Evolutionary conservation across 2,113 vertebrate genomes (phyloP).

Genomic region (Desmodus rotundus): DNA sequence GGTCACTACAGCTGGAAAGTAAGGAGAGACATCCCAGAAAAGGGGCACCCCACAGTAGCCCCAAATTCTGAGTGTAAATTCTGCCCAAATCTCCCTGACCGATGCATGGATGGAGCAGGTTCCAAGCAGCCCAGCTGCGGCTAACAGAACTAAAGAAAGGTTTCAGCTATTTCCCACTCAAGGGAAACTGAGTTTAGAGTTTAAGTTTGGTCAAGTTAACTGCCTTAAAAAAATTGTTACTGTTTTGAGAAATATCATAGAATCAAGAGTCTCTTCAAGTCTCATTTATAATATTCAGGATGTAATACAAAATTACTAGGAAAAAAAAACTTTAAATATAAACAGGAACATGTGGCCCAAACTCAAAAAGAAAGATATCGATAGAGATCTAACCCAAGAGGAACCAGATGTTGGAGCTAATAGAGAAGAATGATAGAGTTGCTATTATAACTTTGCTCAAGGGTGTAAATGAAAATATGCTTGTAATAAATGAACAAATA

Average conservation of each 20-base stretch:
- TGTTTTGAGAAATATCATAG: background rate
- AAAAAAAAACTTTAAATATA: background rate
- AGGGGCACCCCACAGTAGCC: background rate
- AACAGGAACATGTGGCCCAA: background rate
- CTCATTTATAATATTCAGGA: background rate
- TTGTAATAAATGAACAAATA: slow-evolving; percentile 21
- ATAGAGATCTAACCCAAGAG: background rate
- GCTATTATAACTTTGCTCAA: background rate
- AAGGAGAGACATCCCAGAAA: background rate
- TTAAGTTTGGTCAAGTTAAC: background rate
- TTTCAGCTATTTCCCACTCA: background rate
- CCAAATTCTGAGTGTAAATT: background rate
- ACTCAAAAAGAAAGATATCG: slow-evolving; percentile 5
- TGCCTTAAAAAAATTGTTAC: background rate
- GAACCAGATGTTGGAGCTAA: background rate
- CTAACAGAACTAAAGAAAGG: background rate
- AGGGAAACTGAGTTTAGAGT: background rate
- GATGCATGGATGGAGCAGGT: background rate
- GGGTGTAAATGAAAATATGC: background rate
- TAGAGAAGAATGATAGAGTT: background rate
- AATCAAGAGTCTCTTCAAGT: background rate
- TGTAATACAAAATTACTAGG: background rate
- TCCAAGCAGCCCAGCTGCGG: background rate
- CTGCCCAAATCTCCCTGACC: background rate
- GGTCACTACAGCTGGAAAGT: background rate